Evolutionary conservation across 2,113 vertebrate species (phyloP), one percentile per base, ranked within the genome.

Genomic region (Pseudorasbora parva): DNA sequence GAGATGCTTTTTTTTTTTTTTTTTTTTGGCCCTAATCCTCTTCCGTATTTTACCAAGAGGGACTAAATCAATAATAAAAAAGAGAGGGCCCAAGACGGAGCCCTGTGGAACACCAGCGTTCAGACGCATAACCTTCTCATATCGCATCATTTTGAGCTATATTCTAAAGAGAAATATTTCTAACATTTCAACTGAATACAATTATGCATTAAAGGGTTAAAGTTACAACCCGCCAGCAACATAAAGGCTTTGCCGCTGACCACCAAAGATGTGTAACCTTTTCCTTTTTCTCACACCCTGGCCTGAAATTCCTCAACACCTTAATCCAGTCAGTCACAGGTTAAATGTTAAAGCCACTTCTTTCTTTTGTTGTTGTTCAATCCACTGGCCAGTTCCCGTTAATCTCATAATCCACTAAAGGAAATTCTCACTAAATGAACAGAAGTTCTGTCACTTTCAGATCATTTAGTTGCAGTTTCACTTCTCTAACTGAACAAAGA

Each of bases 361-460:
- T 74, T 89, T 83, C 78, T 88, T 92, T 66, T 76, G 77, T 73
- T 82, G 33, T 87, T 87, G 85, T 88, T 73, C 84, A 89, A 83
- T 91, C 89, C 87, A 83, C 21, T 27, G 77, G 62, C 37, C 78
- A 87, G 86, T 87, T 82, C 83, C 71, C 75, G 82, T 81, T 76
- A 84, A 91, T 80, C 88, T 87, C 25, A 80, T 88, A 88, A 92
- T 94, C 89, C 89, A 90, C 89, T 90, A 91, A 80, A 11, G 60
- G 84, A 90, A 91, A 90, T 89, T 90, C 85, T 84, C 88, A 88
- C 87, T 84, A 80, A 85, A 76, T 87, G 88, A 92, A 93, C 90
- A 78, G 81, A 82, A 87, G 93, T 92, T 51, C 87, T 92, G 90
- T 90, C 92, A 89, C 86, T 90, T 89, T 89, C 88, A 91, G 91